phyloP scores from a whole-genome alignment of 2,113 vertebrate species.

The Lepisosteus osseus region DNA sequence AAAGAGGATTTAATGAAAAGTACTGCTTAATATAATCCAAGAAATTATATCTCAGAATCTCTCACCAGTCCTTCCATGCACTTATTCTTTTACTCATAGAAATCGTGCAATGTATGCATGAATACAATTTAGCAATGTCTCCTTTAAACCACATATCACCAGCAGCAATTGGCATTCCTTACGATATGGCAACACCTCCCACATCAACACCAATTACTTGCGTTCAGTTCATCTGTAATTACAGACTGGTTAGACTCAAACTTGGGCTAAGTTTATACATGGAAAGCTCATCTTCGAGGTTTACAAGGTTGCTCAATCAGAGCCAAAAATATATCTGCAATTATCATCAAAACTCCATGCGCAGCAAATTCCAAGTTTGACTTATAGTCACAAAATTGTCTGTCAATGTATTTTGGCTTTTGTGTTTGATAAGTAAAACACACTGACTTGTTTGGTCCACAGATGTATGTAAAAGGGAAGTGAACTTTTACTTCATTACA shows the following conservation, averaged over 20 bases:
- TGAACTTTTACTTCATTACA: not conserved
- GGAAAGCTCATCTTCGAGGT: constrained; percentile 1
- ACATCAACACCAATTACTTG: constrained; percentile 5
- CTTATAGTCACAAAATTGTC: not conserved
- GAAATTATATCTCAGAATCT: not conserved
- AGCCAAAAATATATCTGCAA: not conserved
- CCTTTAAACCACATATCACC: not conserved
- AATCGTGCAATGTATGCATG: not conserved
- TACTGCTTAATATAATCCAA: not conserved
- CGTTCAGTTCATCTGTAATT: not conserved
- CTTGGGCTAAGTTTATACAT: constrained; percentile 5
- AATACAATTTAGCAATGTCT: not conserved
- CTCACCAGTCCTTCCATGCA: not conserved
- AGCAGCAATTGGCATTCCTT: not conserved
- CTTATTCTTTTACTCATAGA: not conserved
- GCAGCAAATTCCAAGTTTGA: not conserved
- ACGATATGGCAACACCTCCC: constrained; percentile 4
- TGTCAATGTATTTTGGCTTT: not conserved
- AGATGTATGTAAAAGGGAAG: not conserved
- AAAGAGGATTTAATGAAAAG: not conserved
- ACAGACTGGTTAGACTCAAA: constrained; percentile 3
- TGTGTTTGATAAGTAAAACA: not conserved
- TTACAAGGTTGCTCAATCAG: constrained; percentile 2
- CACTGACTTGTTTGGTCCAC: not conserved
- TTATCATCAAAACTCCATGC: constrained; percentile 4